Evolutionary conservation across 2,888 invertebrate species (phyloP), one percentile per base, ranked within the genome.

Genomic region (Athrips mouffetella): DNA sequence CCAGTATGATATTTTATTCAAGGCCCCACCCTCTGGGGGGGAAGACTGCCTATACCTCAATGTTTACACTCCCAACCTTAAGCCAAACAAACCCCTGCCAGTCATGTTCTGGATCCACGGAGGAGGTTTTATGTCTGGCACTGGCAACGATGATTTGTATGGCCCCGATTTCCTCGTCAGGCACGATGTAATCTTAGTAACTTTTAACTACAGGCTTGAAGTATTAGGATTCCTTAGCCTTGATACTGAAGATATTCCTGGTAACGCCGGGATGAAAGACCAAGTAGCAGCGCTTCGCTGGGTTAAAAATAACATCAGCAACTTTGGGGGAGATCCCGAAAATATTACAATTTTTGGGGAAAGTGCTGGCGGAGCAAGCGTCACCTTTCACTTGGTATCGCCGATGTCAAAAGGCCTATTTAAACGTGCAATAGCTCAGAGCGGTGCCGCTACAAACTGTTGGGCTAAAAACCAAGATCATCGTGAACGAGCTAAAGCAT

Each of bases 391-490:
- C 35, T 50, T 76, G 5, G 45, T 77, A 8, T 80, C 80, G 2
- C 77, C 80, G 0, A 71, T 80, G 71, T 67, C 70, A 0, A 73
- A 73, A 60, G 76, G 73, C 0, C 63, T 81, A 1, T 80, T 80
- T 33, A 67, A 67, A 25, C 70, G 65, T 53, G 78, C 89, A 1
- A 94, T 94, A 30, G 86, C 91, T 0, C 92, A 93, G 64, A 94
- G 94, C 62, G 94, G 94, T 0, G 90, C 90, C 0, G 86, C 90
- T 6, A 75, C 90, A 15, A 85, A 87, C 61, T 82, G 88, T 0
- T 92, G 92, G 92, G 85, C 90, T 0, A 73, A 79, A 39, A 73
- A 55, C 3, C 53, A 47, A 13, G 54, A 91, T 18, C 89, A 90
- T 0, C 82, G 86, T 30, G 90, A 90, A 76, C 49, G 70, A 58